Evolutionary conservation across 2,113 vertebrate genomes (phyloP).

Genomic region (Cyprinodon brontotheroides): DNA sequence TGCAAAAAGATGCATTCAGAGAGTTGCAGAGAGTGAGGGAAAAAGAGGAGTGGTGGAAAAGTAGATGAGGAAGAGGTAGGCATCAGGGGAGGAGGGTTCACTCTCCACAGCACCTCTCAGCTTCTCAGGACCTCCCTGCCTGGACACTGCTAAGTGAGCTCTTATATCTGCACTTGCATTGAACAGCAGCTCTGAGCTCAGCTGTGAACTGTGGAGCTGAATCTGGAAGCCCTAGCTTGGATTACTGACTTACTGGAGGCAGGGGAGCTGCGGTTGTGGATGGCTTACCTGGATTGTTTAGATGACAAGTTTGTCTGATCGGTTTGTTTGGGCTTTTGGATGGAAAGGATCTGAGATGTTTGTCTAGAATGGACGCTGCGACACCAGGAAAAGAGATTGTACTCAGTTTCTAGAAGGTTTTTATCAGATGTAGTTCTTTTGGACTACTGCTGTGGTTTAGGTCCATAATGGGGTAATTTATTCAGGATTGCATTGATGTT

Average conservation of each 20-base stretch:
- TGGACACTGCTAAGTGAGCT: slow-evolving; percentile 44
- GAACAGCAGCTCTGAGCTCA: slow-evolving; percentile 1
- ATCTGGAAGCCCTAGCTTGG: slow-evolving; percentile 12
- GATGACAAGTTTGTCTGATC: not conserved
- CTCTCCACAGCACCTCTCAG: slow-evolving; percentile 48
- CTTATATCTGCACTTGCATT: slow-evolving; percentile 61
- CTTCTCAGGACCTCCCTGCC: slow-evolving; percentile 57
- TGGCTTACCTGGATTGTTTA: not conserved
- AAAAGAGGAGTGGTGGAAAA: slow-evolving; percentile 46
- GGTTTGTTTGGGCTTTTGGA: slow-evolving; percentile 2
- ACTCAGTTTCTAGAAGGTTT: slow-evolving; percentile 15
- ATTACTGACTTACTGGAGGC: slow-evolving; percentile 12
- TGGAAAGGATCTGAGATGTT: not conserved
- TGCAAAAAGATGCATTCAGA: slow-evolving; percentile 52
- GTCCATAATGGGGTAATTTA: slow-evolving; percentile 48
- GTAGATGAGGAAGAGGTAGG: slow-evolving; percentile 52
- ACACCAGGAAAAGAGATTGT: slow-evolving; percentile 15
- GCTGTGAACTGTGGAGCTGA: not conserved
- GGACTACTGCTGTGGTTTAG: not conserved
- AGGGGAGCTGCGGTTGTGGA: not conserved
- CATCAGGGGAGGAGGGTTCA: slow-evolving; percentile 41
- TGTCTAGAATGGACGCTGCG: not conserved
- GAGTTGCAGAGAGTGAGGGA: slow-evolving; percentile 18
- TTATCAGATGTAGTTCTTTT: slow-evolving; percentile 26
- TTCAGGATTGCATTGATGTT: slow-evolving; percentile 27